Conservation (phyloP, 30 jellyfish, hydroid and myxozoan species). For the Hydra vulgaris region DNA sequence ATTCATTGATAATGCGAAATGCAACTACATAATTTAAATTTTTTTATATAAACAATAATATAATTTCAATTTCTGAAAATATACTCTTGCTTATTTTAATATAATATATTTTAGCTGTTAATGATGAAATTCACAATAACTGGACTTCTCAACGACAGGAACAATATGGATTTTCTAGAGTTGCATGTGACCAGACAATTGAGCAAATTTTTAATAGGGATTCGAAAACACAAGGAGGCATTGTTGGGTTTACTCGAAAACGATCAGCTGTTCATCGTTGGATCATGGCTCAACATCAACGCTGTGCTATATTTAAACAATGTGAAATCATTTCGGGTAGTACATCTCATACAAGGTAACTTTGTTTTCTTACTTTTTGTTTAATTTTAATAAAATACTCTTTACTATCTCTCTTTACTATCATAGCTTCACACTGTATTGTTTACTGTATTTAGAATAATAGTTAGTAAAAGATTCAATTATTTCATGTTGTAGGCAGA, state of each 20-base stretch:
- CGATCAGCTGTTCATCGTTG: too few relatives aligned
- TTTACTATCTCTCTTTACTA: too few relatives aligned
- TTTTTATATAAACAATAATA: background rate
- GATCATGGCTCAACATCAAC: conserved; percentile 7
- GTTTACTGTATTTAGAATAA: too few relatives aligned
- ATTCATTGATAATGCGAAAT: background rate
- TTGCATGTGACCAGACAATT: too few relatives aligned
- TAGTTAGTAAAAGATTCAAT: too few relatives aligned
- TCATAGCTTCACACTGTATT: too few relatives aligned
- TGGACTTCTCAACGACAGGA: conserved; percentile 8
- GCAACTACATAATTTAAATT: background rate
- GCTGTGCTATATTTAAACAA: conserved; percentile 2
- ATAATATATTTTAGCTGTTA: background rate
- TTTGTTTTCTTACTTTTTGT: background rate
- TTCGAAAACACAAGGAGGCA: too few relatives aligned
- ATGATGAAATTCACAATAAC: background rate
- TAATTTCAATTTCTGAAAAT: background rate
- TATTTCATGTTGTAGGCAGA: conserved; percentile 4
- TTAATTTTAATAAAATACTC: too few relatives aligned
- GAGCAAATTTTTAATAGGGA: too few relatives aligned
- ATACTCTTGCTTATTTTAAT: background rate
- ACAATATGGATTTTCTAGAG: too few relatives aligned
- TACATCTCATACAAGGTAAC: background rate
- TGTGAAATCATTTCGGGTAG: background rate
- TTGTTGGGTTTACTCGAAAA: too few relatives aligned